Percentiles rank a stretch among this genome's conserved stretches.
phyloP scores from a whole-genome alignment of 2,113 vertebrate species.

The Rana temporaria region DNA sequence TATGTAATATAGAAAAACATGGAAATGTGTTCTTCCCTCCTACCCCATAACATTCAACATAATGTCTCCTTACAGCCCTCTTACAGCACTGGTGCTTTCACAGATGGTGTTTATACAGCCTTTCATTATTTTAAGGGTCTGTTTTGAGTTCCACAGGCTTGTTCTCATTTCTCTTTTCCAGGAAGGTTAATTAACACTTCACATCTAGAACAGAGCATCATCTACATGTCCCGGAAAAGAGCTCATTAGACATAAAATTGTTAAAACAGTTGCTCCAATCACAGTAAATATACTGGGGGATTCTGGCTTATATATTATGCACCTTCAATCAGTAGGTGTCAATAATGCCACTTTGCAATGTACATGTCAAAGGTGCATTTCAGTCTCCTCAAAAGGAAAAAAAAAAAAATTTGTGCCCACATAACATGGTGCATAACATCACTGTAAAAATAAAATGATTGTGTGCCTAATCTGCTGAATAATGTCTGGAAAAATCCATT shows the following conservation, averaged over 20 bases:
- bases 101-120: constrained; percentile 40
- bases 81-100: constrained; percentile 16
- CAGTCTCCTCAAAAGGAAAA: no score
- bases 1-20: constrained; percentile 19
- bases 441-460: no score
- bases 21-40: constrained; percentile 16
- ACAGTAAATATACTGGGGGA: no score
- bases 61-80: neutral
- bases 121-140: constrained; percentile 23
- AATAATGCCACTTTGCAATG: no score
- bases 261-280: no score
- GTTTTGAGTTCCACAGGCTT: constrained; percentile 18
- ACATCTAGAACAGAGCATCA: neutral
- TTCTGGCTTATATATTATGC: no score
- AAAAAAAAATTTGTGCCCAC: no score
- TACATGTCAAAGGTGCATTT: no score
- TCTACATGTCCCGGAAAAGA: neutral
- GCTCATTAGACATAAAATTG: neutral
- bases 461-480: no score
- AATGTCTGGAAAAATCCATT: no score
- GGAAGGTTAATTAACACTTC: constrained; percentile 13
- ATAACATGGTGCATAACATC: no score
- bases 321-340: no score
- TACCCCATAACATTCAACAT: neutral
- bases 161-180: constrained; percentile 2